Evolutionary conservation across 2,888 invertebrate genomes (phyloP).

Genomic region (Caenorhabditis panamensis): DNA sequence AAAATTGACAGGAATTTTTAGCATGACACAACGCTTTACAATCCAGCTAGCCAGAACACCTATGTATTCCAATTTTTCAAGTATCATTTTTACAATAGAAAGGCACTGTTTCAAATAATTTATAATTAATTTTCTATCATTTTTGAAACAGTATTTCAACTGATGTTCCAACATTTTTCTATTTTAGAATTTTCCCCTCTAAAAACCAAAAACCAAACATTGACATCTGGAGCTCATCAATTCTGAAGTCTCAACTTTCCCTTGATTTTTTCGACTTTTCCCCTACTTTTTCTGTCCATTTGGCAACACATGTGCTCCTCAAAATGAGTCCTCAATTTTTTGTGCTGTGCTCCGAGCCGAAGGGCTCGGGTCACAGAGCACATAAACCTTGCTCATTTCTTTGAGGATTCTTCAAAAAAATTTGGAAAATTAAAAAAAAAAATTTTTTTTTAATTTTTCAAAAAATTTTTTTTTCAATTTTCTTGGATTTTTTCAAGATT

Average conservation of each 20-base stretch:
- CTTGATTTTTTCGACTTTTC: background rate
- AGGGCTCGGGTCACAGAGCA: too few relatives aligned
- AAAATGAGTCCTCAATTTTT: background rate
- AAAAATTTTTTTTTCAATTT: background rate
- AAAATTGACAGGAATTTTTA: too few relatives aligned
- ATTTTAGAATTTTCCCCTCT: too few relatives aligned
- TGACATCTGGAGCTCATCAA: background rate
- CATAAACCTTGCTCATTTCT: background rate
- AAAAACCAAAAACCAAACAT: too few relatives aligned
- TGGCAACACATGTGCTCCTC: background rate
- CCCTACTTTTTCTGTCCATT: background rate
- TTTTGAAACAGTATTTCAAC: too few relatives aligned
- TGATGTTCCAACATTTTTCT: too few relatives aligned
- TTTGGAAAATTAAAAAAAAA: background rate
- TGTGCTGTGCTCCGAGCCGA: background rate
- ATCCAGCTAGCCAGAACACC: background rate
- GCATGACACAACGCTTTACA: too few relatives aligned
- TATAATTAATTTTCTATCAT: too few relatives aligned
- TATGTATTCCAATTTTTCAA: background rate
- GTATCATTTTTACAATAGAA: background rate
- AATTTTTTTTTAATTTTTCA: background rate
- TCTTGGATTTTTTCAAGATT: background rate
- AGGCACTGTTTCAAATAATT: background rate
- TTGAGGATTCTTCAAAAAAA: background rate
- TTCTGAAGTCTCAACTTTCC: too few relatives aligned